Conservation (phyloP, 2,113 vertebrate genomes). For the Brienomyrus longianalis region DNA sequence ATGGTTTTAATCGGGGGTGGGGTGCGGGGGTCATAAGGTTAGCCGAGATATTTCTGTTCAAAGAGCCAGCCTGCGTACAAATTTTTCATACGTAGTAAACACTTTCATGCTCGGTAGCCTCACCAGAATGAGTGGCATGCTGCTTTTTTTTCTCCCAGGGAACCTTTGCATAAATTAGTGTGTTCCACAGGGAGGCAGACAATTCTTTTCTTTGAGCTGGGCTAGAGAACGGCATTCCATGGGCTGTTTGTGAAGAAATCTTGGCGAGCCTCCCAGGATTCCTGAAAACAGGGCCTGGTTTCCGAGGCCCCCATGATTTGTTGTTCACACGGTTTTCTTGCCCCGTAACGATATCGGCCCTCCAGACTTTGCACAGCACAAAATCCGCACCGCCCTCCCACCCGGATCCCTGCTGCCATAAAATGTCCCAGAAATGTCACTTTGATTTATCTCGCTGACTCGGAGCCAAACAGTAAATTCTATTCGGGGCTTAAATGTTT, state of each 20-base stretch:
- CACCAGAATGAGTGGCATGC: neutral
- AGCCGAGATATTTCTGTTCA: neutral
- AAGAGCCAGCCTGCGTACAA: neutral
- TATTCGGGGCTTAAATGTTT: conserved; percentile 74
- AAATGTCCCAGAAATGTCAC: conserved; percentile 87
- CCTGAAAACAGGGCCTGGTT: conserved; percentile 21
- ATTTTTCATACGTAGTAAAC: neutral
- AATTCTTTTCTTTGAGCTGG: neutral
- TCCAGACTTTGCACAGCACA: conserved; percentile 51
- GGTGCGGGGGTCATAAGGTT: neutral
- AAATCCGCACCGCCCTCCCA: conserved; percentile 58
- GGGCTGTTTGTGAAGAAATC: neutral
- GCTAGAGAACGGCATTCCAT: neutral
- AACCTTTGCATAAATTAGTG: conserved; percentile 18
- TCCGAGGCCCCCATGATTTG: conserved; percentile 66
- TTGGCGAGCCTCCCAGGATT: conserved; percentile 16
- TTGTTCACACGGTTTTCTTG: conserved; percentile 70
- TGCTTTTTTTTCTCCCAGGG: neutral
- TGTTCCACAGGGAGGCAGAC: conserved; percentile 8
- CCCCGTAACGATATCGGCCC: conserved; percentile 68
- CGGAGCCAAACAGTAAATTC: conserved; percentile 81
- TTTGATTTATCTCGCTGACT: conserved; percentile 88
- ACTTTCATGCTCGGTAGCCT: neutral
- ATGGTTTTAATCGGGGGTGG: neutral
- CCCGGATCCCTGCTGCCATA: conserved; percentile 70